Conservation (phyloP, 1,140 invertebrate genomes). For the Drosophila bocki region DNA sequence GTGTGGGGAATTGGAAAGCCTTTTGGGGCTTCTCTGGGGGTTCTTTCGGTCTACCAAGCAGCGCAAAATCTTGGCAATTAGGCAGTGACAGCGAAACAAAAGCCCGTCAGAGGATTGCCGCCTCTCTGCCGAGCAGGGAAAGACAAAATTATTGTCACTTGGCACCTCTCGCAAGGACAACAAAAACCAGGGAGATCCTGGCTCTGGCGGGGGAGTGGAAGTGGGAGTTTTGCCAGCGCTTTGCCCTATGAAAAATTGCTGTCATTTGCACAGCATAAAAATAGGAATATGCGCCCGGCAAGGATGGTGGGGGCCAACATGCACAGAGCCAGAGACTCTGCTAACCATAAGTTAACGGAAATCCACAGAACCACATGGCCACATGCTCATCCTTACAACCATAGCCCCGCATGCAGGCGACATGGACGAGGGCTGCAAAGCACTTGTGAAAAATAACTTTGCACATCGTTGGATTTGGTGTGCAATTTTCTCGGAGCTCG, state of each 20-base stretch:
- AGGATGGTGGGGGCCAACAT: not conserved
- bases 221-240: constrained; percentile 62
- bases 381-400: constrained; percentile 62
- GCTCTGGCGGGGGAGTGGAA: not conserved
- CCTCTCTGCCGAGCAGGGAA: constrained; percentile 41
- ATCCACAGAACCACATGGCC: constrained; percentile 80
- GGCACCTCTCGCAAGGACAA: constrained; percentile 70
- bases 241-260: constrained; percentile 82
- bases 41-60: constrained; percentile 47
- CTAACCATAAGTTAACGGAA: constrained; percentile 83
- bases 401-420: constrained; percentile 70
- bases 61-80: constrained; percentile 76
- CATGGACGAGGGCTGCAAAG: constrained; percentile 69
- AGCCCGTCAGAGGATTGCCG: constrained; percentile 29
- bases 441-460: constrained; percentile 84
- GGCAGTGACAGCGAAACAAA: constrained; percentile 74
- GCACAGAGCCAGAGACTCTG: constrained; percentile 41
- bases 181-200: constrained; percentile 28
- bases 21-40: not conserved
- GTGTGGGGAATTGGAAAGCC: constrained; percentile 3
- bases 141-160: constrained; percentile 79
- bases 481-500: constrained; percentile 64
- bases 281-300: constrained; percentile 62
- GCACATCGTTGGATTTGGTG: constrained; percentile 83
- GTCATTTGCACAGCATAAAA: constrained; percentile 84